These are phyloP conservation scores for Lycaon pictus DNA, from an alignment of 2,113 vertebrate genomes.

Conservation along the genomic window DNA sequence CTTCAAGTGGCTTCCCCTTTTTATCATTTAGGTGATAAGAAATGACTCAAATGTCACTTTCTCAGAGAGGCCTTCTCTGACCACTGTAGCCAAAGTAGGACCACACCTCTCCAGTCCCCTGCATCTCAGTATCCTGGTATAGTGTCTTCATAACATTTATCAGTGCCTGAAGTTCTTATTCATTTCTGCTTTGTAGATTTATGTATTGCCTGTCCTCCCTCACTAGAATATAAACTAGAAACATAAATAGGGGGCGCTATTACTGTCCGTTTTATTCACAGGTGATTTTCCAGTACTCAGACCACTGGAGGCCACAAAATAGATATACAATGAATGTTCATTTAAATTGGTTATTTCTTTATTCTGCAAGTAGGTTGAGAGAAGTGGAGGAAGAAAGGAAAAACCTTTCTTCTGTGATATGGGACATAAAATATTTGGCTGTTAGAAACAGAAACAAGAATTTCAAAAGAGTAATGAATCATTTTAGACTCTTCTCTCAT, in stretches of 20 bases:
- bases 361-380: neutral
- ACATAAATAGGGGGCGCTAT: neutral
- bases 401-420: conserved; percentile 4
- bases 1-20: neutral
- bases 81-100: neutral
- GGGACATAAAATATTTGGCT: neutral
- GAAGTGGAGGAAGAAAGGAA: neutral
- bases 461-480: conserved; percentile 15
- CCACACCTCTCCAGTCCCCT: neutral
- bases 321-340: neutral
- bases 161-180: neutral
- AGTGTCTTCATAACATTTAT: neutral
- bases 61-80: neutral
- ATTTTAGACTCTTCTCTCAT: neutral
- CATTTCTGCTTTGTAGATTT: neutral
- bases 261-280: neutral
- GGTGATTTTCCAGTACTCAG: neutral
- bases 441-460: neutral
- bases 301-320: neutral
- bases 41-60: neutral
- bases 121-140: neutral
- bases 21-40: conserved; percentile 9
- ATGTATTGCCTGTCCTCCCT: neutral
- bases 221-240: neutral
- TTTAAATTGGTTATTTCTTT: conserved; percentile 39